Conservation (phyloP, 2,113 vertebrate genomes). For the Syngnathus scovelli region DNA sequence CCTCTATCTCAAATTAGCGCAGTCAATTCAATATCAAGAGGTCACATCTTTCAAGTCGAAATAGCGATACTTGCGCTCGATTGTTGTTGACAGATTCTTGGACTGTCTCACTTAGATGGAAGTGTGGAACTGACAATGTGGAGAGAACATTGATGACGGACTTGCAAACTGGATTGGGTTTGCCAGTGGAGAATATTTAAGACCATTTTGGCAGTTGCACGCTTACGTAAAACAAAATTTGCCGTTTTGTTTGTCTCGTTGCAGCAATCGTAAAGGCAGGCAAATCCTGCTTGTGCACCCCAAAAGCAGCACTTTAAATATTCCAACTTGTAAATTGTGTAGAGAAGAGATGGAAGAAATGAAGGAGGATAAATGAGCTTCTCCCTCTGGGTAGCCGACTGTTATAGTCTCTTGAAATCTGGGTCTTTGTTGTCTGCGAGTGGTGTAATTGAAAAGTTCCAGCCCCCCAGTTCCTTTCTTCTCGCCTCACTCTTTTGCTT, state of each 20-base stretch:
- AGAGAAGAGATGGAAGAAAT: slow-evolving; percentile 40
- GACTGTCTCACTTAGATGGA: slow-evolving; percentile 3
- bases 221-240: neutral
- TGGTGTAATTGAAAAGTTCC: slow-evolving; percentile 70
- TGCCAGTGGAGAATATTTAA: too few species aligned
- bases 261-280: slow-evolving; percentile 40
- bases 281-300: slow-evolving; percentile 47
- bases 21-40: slow-evolving; percentile 35
- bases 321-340: slow-evolving; percentile 57
- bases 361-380: slow-evolving; percentile 62
- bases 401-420: slow-evolving; percentile 65
- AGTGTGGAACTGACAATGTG: too few species aligned
- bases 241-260: slow-evolving; percentile 13
- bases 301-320: slow-evolving; percentile 57
- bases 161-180: too few species aligned
- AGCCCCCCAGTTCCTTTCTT: slow-evolving; percentile 34
- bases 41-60: slow-evolving; percentile 33
- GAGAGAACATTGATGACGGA: too few species aligned
- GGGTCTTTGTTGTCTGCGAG: slow-evolving; percentile 67
- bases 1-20: slow-evolving; percentile 34
- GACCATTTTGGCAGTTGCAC: too few species aligned
- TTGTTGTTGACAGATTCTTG: slow-evolving; percentile 14
- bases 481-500: slow-evolving; percentile 22
- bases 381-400: slow-evolving; percentile 60
- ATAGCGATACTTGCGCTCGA: slow-evolving; percentile 15